These are phyloP conservation scores for Metopia argyrocephala DNA, from an alignment of 2,888 invertebrate genomes.

Conservation along the genomic window DNA sequence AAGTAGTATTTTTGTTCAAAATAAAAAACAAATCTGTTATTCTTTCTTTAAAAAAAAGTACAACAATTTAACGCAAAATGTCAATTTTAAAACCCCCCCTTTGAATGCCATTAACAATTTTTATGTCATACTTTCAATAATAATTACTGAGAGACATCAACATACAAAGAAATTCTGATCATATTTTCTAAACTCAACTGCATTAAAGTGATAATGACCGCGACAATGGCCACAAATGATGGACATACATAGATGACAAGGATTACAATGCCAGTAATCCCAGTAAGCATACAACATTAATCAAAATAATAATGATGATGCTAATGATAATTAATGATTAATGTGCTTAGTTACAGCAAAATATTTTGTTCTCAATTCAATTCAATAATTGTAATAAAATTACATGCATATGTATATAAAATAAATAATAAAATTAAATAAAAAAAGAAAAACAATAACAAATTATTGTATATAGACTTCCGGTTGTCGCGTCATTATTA, in stretches of 20 bases:
- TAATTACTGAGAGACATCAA: not conserved
- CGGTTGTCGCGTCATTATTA: slow-evolving; percentile 77
- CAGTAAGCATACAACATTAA: not conserved
- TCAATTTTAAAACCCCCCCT: too few relatives aligned
- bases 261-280: not conserved
- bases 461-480: slow-evolving; percentile 70
- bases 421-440: slow-evolving; percentile 45
- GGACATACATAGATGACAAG: not conserved
- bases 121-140: not conserved
- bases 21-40: too few relatives aligned
- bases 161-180: slow-evolving; percentile 32
- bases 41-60: too few relatives aligned
- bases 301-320: not conserved
- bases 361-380: slow-evolving; percentile 46
- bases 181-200: not conserved
- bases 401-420: slow-evolving; percentile 4
- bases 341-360: slow-evolving; percentile 36
- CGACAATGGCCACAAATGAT: not conserved
- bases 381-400: slow-evolving; percentile 13
- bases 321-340: not conserved
- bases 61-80: too few relatives aligned
- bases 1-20: too few relatives aligned
- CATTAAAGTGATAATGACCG: not conserved
- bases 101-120: not conserved
- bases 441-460: slow-evolving; percentile 39